Evolutionary conservation across 2,113 vertebrate genomes (phyloP).

Genomic region (Brachionichthys hirsutus): DNA sequence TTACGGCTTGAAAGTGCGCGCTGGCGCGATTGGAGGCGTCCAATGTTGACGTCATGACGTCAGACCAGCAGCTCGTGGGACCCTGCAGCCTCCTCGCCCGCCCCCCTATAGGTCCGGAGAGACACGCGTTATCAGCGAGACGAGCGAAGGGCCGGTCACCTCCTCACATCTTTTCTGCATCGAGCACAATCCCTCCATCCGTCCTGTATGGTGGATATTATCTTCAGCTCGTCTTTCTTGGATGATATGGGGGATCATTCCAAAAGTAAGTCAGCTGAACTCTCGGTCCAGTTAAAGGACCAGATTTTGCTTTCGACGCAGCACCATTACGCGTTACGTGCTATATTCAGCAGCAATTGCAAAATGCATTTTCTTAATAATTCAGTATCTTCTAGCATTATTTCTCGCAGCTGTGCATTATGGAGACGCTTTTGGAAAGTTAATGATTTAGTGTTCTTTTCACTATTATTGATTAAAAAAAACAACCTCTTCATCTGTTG

Average conservation of each 20-base stretch:
- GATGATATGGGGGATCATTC: constrained; percentile 97
- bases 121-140: constrained; percentile 82
- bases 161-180: constrained; percentile 75
- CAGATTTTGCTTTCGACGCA: constrained; percentile 38
- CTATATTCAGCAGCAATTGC: constrained; percentile 9
- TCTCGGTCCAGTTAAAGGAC: constrained; percentile 1
- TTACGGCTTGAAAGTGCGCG: constrained; percentile 4
- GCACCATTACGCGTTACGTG: constrained; percentile 10
- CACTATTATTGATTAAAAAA: constrained; percentile 1
- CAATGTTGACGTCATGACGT: constrained; percentile 78
- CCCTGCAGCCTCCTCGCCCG: constrained; percentile 68
- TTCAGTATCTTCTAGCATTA: neutral
- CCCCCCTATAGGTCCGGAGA: constrained; percentile 67
- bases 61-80: constrained; percentile 78
- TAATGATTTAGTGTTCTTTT: neutral
- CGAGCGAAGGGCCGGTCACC: constrained; percentile 74
- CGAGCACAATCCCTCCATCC: constrained; percentile 69
- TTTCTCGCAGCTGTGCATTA: neutral
- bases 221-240: constrained; percentile 89
- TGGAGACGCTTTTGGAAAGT: neutral
- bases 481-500: no score
- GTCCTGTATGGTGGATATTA: constrained; percentile 96
- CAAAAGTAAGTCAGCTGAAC: constrained; percentile 88
- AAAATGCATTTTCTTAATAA: constrained; percentile 10
- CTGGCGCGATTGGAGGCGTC: constrained; percentile 47